These are phyloP conservation scores for Catocala sponsa DNA, from an alignment of 2,888 invertebrate genomes.

Conservation along the genomic window DNA sequence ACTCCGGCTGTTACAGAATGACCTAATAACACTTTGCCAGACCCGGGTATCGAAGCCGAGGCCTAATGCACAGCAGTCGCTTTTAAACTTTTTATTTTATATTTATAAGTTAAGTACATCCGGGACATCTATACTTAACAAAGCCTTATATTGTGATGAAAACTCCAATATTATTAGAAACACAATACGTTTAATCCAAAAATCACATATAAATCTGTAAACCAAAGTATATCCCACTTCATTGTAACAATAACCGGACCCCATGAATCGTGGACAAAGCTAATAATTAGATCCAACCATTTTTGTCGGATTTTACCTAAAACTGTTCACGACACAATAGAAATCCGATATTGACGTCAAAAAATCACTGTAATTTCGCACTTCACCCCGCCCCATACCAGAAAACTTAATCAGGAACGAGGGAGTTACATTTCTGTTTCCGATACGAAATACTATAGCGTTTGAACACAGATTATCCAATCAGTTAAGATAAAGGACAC, in stretches of 20 bases:
- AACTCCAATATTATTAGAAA: conserved; percentile 51
- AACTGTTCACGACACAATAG: conserved; percentile 71
- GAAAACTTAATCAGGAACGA: conserved; percentile 83
- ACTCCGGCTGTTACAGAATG: too few relatives aligned
- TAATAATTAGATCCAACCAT: conserved; percentile 80
- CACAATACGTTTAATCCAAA: conserved; percentile 64
- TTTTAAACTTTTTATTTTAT: too few relatives aligned
- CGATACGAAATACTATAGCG: conserved; percentile 85
- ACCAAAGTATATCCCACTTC: conserved; percentile 63
- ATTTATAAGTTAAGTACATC: too few relatives aligned
- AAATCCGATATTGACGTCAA: conserved; percentile 78
- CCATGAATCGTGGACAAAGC: conserved; percentile 70
- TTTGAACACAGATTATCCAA: conserved; percentile 88
- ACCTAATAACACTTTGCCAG: too few relatives aligned
- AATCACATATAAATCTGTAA: conserved; percentile 70
- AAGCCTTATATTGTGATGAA: background rate
- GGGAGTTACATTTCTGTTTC: conserved; percentile 85
- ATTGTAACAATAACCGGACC: conserved; percentile 57
- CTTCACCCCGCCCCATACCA: conserved; percentile 72
- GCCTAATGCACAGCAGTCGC: too few relatives aligned
- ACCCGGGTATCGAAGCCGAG: too few relatives aligned
- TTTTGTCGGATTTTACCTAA: conserved; percentile 82
- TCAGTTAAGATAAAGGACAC: conserved; percentile 88
- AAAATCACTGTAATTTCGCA: conserved; percentile 85
- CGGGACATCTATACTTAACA: too few relatives aligned